phyloP scores from a whole-genome alignment of 35 echinoderm and acorn worm species.

The Lytechinus variegatus region DNA sequence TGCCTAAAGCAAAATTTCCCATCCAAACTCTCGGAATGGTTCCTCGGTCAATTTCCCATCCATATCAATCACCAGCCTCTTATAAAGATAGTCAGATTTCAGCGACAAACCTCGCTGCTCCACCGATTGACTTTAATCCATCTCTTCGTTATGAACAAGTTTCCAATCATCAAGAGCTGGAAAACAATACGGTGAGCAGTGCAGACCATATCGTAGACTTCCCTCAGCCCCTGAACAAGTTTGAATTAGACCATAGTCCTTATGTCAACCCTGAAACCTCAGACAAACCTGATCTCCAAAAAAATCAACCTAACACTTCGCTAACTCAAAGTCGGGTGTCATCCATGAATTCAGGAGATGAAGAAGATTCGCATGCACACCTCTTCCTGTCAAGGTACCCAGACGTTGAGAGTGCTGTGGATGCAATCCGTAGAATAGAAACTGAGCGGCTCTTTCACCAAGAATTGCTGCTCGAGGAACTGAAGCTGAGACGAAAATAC shows the following conservation, averaged over 20 bases:
- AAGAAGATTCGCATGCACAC: background rate
- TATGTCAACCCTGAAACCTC: background rate
- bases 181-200: background rate
- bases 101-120: background rate
- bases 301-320: background rate
- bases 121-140: background rate
- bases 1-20: background rate
- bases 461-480: constrained; percentile 3
- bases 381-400: background rate
- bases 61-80: background rate
- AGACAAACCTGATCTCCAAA: background rate
- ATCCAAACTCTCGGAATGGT: background rate
- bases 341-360: background rate
- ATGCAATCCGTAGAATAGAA: constrained; percentile 30
- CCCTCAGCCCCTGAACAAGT: background rate
- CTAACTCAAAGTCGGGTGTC: background rate
- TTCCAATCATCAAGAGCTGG: background rate
- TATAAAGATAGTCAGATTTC: background rate
- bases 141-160: background rate
- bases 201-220: background rate
- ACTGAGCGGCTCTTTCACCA: constrained; percentile 20
- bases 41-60: background rate
- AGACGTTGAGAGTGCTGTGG: constrained; percentile 11
- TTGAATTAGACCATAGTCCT: background rate
- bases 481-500: background rate